Evolutionary conservation across 2,797 vertebrate species (phyloP).

Genomic region (Trachops cirrhosus): DNA sequence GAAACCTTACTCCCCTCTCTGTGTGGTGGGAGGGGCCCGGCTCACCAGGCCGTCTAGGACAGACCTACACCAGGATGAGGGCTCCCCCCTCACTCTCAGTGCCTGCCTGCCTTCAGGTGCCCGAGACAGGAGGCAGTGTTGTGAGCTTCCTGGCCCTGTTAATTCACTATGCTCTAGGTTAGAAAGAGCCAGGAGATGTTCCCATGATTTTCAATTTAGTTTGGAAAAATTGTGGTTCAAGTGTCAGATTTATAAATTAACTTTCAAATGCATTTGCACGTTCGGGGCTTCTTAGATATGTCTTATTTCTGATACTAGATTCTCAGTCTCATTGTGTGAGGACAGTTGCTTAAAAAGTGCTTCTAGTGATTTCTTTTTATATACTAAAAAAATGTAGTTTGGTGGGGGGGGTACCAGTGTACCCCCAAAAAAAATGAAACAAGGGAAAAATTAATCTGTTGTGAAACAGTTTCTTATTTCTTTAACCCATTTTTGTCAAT

Average conservation of each 20-base stretch:
- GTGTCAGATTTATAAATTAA: neutral
- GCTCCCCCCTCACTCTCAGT: too few relatives aligned
- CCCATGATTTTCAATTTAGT: neutral
- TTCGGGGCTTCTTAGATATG: neutral
- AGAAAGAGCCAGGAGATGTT: neutral
- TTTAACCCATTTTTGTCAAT: conserved; percentile 50
- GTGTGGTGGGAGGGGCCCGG: neutral
- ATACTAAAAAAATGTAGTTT: neutral
- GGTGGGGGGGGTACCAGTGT: neutral
- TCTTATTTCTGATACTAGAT: conserved; percentile 15
- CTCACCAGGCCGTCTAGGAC: neutral
- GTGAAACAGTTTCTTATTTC: neutral
- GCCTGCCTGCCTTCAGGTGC: neutral
- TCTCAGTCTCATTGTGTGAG: neutral
- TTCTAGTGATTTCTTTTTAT: neutral
- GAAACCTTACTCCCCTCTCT: neutral
- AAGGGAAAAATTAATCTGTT: neutral
- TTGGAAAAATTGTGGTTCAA: neutral
- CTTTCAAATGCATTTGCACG: neutral
- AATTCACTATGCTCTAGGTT: neutral
- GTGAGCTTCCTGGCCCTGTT: neutral
- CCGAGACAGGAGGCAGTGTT: neutral
- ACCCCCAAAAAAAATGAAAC: neutral
- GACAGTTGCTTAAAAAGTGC: neutral
- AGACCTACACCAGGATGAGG: neutral